Percentiles rank a stretch among this genome's conserved stretches.
These are phyloP conservation scores for Henricia sp. DNA, from an alignment of 53 echinoderm and acorn worm species.

Conservation along the genomic window DNA sequence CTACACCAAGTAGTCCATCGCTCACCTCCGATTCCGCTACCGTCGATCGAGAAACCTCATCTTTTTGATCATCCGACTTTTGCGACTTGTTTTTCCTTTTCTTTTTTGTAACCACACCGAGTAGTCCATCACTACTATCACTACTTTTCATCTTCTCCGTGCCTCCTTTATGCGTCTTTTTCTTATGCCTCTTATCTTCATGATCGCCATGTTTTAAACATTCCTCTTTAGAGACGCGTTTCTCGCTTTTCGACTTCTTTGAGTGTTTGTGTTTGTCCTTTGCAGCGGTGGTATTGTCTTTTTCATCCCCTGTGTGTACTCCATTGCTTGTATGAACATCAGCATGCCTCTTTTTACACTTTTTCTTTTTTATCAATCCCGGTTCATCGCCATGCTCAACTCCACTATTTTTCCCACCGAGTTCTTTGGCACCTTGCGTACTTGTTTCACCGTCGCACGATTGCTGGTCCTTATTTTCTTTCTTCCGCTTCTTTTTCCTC, in stretches of 20 bases:
- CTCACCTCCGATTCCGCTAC: too few relatives aligned
- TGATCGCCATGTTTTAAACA: not conserved
- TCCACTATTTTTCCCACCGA: not conserved
- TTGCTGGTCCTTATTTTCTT: not conserved
- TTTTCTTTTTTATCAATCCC: not conserved
- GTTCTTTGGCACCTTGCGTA: too few relatives aligned
- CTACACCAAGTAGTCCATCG: too few relatives aligned
- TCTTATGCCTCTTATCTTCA: not conserved
- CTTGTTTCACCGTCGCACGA: too few relatives aligned
- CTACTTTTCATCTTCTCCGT: too few relatives aligned
- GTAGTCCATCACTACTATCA: not conserved
- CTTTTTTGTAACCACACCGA: not conserved
- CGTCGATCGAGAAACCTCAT: too few relatives aligned
- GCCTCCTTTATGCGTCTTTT: not conserved
- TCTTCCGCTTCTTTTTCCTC: not conserved
- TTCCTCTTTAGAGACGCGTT: too few relatives aligned
- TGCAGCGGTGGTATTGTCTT: too few relatives aligned
- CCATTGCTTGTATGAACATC: not conserved
- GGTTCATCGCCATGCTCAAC: not conserved
- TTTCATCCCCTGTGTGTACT: too few relatives aligned
- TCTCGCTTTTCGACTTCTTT: too few relatives aligned
- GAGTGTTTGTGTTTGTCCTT: too few relatives aligned
- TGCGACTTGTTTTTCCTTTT: constrained; percentile 21
- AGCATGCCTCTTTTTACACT: not conserved
- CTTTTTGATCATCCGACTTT: not conserved